phyloP scores from a whole-genome alignment of 2,888 invertebrate genomes.

The Zygaena filipendulae region DNA sequence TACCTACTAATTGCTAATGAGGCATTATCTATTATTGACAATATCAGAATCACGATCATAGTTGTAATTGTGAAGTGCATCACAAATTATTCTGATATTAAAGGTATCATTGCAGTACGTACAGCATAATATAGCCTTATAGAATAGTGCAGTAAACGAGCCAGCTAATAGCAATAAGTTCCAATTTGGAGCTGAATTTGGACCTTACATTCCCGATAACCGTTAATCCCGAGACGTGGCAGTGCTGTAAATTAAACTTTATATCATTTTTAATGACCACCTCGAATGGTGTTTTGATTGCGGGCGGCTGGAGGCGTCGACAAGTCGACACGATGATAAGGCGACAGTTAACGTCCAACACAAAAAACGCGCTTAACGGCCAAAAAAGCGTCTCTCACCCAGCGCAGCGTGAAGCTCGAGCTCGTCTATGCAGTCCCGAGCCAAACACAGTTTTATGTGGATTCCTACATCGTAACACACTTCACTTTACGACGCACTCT shows the following conservation, averaged over 20 bases:
- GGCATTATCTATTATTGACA: too few relatives aligned
- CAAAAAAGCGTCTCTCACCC: constrained; percentile 43
- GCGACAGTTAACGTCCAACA: constrained; percentile 50
- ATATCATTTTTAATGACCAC: constrained; percentile 65
- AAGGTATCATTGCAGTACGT: too few relatives aligned
- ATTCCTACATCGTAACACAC: constrained; percentile 51
- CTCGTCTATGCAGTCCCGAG: constrained; percentile 19
- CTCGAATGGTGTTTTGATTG: constrained; percentile 67
- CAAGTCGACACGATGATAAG: constrained; percentile 66
- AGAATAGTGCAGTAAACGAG: too few relatives aligned
- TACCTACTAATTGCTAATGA: too few relatives aligned
- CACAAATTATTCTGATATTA: too few relatives aligned
- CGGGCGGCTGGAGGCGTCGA: constrained; percentile 65
- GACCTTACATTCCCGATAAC: constrained; percentile 55
- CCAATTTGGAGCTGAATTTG: constrained; percentile 37
- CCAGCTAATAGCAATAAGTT: too few relatives aligned
- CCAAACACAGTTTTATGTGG: constrained; percentile 42
- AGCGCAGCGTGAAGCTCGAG: constrained; percentile 19
- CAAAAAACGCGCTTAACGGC: constrained; percentile 57
- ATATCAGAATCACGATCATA: too few relatives aligned
- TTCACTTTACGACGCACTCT: constrained; percentile 51
- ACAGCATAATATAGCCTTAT: too few relatives aligned
- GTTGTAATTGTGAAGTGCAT: too few relatives aligned
- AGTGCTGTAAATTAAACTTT: constrained; percentile 63
- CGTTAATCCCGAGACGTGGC: constrained; percentile 52